Evolutionary conservation across 2,113 vertebrate species (phyloP).

Genomic region (Reinhardtius hippoglossoides): DNA sequence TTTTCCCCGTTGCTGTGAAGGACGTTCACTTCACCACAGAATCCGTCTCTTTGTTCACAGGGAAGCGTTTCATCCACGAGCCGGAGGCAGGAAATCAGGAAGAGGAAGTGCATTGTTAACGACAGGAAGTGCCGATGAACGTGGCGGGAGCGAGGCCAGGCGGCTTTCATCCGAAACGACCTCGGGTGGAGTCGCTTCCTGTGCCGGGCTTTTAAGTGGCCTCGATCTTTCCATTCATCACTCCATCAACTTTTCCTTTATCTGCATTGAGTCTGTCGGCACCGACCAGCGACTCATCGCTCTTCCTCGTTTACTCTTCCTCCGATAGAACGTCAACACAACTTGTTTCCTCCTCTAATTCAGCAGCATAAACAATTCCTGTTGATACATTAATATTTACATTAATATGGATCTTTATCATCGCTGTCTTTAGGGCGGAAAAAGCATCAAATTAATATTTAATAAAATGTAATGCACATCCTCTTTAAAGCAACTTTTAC

Average conservation of each 20-base stretch:
- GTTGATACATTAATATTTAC: too few relatives aligned
- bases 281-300: not conserved
- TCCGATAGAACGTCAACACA: too few relatives aligned
- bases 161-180: constrained; percentile 49
- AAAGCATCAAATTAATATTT: too few relatives aligned
- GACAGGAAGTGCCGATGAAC: constrained; percentile 61
- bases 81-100: constrained; percentile 28
- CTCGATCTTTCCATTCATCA: constrained; percentile 46
- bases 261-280: constrained; percentile 6
- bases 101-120: constrained; percentile 65
- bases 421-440: too few relatives aligned
- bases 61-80: constrained; percentile 4
- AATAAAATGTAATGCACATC: too few relatives aligned
- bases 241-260: constrained; percentile 7
- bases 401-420: too few relatives aligned
- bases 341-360: too few relatives aligned
- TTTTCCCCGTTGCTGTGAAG: not conserved
- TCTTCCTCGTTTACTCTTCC: not conserved
- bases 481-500: too few relatives aligned
- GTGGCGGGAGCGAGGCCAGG: constrained; percentile 23
- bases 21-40: not conserved
- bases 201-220: constrained; percentile 34
- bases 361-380: too few relatives aligned
- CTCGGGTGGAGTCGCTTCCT: constrained; percentile 62
- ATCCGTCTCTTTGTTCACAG: constrained; percentile 31